Base-by-base conservation (phyloP, 2,113 vertebrate species). In the Ploceus nigricollis region DNA sequence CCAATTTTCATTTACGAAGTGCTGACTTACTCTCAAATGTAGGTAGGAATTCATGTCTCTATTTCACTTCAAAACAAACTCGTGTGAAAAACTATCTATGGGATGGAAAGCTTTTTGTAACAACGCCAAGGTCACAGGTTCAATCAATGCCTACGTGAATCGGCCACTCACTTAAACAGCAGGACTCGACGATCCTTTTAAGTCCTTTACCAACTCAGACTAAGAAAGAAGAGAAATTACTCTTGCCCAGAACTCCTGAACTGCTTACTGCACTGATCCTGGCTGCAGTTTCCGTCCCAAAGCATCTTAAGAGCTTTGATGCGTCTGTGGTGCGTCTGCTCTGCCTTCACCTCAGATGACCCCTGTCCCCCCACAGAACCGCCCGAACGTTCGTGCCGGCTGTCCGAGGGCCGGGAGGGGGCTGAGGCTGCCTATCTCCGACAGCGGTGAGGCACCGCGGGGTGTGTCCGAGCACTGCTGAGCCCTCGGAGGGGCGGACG, bases 401-500 rank as follows among this genome's bases (percentile, higher is more conserved):
- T 24, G 1, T 16, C 25, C 4, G 8, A 2, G 15, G 11, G 6
- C 7, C 18, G 9, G 28, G 24, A 12, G 18, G 14, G 48, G 19
- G 25, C 27, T 1, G 39, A 16, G 18, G 39, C 13, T 1, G 30
- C 16, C n/a, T 9, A 1, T 6, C 7, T 16, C 22, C 47, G 2
- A 1, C 51, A 14, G 23, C 7, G 5, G 0, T 0, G 2, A 4
- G 4, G 18, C 27, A 15, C 11, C 15, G 2, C 0, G 9, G 35
- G 3, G 4, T 5, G 20, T 0, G 13, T 3, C 22, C 2, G 7
- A 27, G 20, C 24, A 1, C 60, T 1, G 60, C 17, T 1, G 27
- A 28, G 60, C 23, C 9, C 5, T 1, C 3, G 33, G 21, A 3
- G 21, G 16, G 33, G 6, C 7, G 9, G 5, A 21, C 7, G 11